Base-by-base conservation (phyloP, 2,888 invertebrate species). In the Sarcophaga caerulescens region DNA sequence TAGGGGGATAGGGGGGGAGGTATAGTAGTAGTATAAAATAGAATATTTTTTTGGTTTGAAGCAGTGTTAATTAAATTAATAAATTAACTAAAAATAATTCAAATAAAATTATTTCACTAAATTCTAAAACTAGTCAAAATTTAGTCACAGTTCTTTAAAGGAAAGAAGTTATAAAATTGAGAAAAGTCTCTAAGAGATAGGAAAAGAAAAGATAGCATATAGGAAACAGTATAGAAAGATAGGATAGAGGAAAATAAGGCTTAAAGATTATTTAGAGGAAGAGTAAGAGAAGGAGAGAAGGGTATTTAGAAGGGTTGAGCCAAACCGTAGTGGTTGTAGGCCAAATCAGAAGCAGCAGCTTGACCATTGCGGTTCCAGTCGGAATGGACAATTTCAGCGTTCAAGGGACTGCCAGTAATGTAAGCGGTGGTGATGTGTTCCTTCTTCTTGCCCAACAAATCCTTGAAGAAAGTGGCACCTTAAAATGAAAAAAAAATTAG, bases 341-440 rank as follows among this genome's bases (percentile, higher is more conserved):
- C 93, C 89, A 93, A 90, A 78, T 93, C 93, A 87, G 92, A 90
- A 44, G 92, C 91, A 78, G 90, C 87, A 85, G 92, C 92, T 89
- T 93, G 93, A 85, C 93, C 93, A 87, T 93, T 93, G 88, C 93
- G 92, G 88, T 92, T 93, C 93, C 93, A 93, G 89, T 92, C 93
- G 63, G 93, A 92, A 89, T 93, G 93, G 76, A 93, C 92, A 88
- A 93, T 93, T 89, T 93, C 93, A 83, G 93, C 93, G 87, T 92
- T 93, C 89, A 93, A 85, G 82, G 93, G 93, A 88, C 91, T 91
- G 89, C 93, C 93, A 75, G 93, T 92, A 87, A 93, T 93, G 89
- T 93, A 93, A 82, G 93, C 93, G 78, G 93, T 93, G 89, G 93
- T 93, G 85, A 93, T 92, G 89, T 92, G 93, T 87, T 93, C 93